phyloP scores from a whole-genome alignment of 2,113 vertebrate genomes.

The Proteles cristata region DNA sequence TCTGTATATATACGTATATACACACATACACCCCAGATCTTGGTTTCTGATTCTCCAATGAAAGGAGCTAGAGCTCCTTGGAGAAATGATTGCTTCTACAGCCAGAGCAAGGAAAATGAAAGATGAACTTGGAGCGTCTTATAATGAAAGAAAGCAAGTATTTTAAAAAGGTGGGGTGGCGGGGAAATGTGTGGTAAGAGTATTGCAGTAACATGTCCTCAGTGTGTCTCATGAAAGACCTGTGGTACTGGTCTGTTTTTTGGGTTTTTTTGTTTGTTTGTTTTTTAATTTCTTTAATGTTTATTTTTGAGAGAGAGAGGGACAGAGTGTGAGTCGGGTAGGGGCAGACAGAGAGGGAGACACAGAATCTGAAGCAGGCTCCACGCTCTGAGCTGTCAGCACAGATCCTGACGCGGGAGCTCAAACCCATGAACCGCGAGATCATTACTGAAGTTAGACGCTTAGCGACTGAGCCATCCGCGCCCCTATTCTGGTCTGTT shows the following conservation, averaged over 20 bases:
- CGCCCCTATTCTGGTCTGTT: background rate
- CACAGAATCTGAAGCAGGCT: too few relatives aligned
- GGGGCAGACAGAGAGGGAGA: too few relatives aligned
- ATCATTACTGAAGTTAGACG: too few relatives aligned
- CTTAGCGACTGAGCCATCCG: too few relatives aligned
- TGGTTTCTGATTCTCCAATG: background rate
- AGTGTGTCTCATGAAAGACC: background rate
- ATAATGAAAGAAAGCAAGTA: background rate
- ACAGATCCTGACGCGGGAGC: too few relatives aligned
- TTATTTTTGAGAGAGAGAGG: too few relatives aligned
- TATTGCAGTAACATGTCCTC: background rate
- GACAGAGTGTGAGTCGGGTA: too few relatives aligned
- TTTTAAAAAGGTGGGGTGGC: background rate
- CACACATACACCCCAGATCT: background rate
- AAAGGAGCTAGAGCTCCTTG: background rate
- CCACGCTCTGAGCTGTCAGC: too few relatives aligned
- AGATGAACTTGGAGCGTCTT: background rate
- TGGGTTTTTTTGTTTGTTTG: too few relatives aligned
- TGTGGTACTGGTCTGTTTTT: background rate
- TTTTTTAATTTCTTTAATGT: too few relatives aligned
- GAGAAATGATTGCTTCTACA: conserved; percentile 10
- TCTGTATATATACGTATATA: too few relatives aligned
- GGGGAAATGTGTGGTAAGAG: background rate
- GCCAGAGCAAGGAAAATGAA: background rate
- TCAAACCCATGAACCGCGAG: too few relatives aligned